Percentiles rank a stretch among this genome's conserved stretches.
Conservation (phyloP, 2,113 vertebrate species). For the Nyctibius bracteatus region DNA sequence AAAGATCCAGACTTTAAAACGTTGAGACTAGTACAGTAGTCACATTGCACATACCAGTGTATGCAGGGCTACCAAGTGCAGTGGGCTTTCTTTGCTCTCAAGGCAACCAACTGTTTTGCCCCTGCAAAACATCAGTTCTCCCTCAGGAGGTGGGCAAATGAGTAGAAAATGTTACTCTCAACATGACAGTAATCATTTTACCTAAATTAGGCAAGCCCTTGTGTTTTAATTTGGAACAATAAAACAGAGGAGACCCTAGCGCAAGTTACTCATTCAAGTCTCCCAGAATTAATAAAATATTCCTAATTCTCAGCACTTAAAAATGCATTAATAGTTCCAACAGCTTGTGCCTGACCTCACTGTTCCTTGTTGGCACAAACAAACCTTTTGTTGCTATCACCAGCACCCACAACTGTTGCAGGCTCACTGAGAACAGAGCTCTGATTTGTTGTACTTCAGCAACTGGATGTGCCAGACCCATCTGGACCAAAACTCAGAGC, state of each 20-base stretch:
- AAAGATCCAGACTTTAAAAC: background rate
- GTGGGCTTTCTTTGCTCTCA: background rate
- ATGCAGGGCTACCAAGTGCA: background rate
- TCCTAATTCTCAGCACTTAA: conserved; percentile 57
- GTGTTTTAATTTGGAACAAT: background rate
- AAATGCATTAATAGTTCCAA: conserved; percentile 52
- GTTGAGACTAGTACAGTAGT: background rate
- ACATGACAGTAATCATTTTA: background rate
- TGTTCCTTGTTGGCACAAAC: conserved; percentile 52
- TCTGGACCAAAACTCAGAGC: conserved; percentile 17
- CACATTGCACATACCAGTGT: background rate
- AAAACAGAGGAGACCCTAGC: background rate
- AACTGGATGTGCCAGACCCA: background rate
- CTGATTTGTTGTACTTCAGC: background rate
- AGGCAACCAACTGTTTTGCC: background rate
- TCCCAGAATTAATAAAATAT: conserved; percentile 44
- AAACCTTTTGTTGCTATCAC: conserved; percentile 55
- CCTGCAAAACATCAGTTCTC: background rate
- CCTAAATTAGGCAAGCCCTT: background rate
- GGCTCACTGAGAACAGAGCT: background rate
- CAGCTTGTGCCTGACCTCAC: conserved; percentile 48
- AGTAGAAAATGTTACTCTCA: background rate
- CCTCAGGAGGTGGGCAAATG: background rate
- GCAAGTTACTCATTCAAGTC: background rate
- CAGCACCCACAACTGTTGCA: conserved; percentile 7